phyloP scores from a whole-genome alignment of 2,113 vertebrate species.

The Mus spicilegus region DNA sequence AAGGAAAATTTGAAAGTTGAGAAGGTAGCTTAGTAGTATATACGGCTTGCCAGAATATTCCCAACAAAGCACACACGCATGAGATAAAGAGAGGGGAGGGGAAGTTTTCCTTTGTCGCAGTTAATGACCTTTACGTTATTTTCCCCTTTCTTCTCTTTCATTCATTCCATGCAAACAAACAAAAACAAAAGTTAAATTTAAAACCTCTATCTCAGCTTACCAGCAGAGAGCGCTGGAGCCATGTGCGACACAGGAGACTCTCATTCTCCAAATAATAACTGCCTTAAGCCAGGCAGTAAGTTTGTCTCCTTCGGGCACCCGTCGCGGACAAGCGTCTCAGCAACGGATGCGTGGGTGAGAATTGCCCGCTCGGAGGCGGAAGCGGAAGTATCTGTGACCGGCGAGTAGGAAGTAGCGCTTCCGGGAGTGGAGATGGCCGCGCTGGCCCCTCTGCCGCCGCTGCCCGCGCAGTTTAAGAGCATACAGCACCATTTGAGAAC shows the following conservation, averaged over 20 bases:
- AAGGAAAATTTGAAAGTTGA: not conserved
- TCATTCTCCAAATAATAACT: accelerated
- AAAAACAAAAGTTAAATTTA: not conserved
- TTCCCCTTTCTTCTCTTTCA: not conserved
- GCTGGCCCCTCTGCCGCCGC: slow-evolving; percentile 80
- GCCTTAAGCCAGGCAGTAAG: not conserved
- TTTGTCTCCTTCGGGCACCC: not conserved
- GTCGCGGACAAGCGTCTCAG: not conserved
- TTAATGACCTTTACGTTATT: not conserved
- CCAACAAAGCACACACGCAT: not conserved
- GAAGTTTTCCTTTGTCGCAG: not conserved
- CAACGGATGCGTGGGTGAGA: not conserved
- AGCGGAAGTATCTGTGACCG: slow-evolving; percentile 82
- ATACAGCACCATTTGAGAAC: slow-evolving; percentile 95
- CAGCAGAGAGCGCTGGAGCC: slow-evolving; percentile 66
- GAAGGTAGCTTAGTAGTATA: not conserved
- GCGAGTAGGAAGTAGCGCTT: not conserved
- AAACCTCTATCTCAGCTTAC: not conserved
- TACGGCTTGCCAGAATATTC: not conserved
- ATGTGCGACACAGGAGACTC: accelerated
- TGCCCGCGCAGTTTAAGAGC: slow-evolving; percentile 91
- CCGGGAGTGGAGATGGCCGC: slow-evolving; percentile 83
- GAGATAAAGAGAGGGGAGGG: too few species aligned
- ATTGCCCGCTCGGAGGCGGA: slow-evolving; percentile 62
- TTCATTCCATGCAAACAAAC: not conserved